A percentile compares a stretch with the other conserved stretches of the same genome.
Conservation (phyloP, 2,888 invertebrate genomes). For the Epistrophella euchroma region DNA sequence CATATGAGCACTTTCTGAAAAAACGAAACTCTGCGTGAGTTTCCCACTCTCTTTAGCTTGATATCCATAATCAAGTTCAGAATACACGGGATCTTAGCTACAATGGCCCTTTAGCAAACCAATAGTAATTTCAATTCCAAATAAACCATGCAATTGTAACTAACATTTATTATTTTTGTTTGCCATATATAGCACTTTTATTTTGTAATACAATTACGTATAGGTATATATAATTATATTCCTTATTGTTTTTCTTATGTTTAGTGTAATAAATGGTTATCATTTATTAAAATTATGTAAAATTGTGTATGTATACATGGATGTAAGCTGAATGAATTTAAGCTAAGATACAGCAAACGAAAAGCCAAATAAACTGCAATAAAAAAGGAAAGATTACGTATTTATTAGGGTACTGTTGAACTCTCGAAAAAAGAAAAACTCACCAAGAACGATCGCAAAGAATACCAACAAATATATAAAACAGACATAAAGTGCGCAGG, state of each 20-base stretch:
- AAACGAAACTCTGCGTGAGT: too few relatives aligned
- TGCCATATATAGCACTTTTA: slow-evolving; percentile 60
- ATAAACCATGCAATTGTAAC: slow-evolving; percentile 36
- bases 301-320: slow-evolving; percentile 29
- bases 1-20: too few relatives aligned
- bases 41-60: too few relatives aligned
- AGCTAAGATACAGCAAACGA: slow-evolving; percentile 14
- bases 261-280: slow-evolving; percentile 66
- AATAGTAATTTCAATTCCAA: too few relatives aligned
- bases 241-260: slow-evolving; percentile 45
- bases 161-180: slow-evolving; percentile 71
- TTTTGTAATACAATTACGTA: slow-evolving; percentile 57
- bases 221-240: slow-evolving; percentile 53
- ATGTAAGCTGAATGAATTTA: slow-evolving; percentile 17
- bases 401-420: not conserved
- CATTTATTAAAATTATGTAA: slow-evolving; percentile 22
- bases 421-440: slow-evolving; percentile 2
- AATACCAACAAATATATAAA: slow-evolving; percentile 23
- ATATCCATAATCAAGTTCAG: too few relatives aligned
- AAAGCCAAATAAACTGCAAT: slow-evolving; percentile 10
- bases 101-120: too few relatives aligned
- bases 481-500: slow-evolving; percentile 10
- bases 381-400: not conserved
- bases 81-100: too few relatives aligned
- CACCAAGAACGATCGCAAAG: slow-evolving; percentile 53